A percentile compares a stretch with the other conserved stretches of the same genome.
Evolutionary conservation across 1,140 invertebrate species (phyloP).

Genomic region (Potamilus streckersoni): DNA sequence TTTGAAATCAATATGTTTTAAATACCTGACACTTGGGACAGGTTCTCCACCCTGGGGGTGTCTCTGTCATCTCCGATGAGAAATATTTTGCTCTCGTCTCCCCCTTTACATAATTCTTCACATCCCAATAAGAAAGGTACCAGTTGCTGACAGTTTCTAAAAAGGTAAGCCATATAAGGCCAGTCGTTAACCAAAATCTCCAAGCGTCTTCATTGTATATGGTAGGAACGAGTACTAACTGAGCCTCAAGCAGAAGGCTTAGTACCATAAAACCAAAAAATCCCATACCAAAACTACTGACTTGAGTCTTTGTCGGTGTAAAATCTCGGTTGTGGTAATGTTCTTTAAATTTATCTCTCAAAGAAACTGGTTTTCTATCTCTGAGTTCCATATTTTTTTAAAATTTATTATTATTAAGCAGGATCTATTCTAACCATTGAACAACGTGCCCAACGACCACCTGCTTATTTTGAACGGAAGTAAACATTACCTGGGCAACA

Average conservation of each 20-base stretch:
- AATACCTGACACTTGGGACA: constrained; percentile 1
- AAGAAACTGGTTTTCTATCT: constrained; percentile 17
- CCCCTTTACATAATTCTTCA: constrained; percentile 20
- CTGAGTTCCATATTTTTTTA: constrained; percentile 16
- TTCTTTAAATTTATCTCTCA: constrained; percentile 22
- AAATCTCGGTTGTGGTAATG: constrained; percentile 30
- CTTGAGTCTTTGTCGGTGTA: constrained; percentile 19
- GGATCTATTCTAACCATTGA: no score
- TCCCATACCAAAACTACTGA: constrained; percentile 9
- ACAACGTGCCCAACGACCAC: neutral
- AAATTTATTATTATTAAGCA: neutral
- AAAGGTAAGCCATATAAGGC: constrained; percentile 4
- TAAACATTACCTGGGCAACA: constrained; percentile 25
- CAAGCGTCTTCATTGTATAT: constrained; percentile 1
- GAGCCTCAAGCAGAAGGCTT: constrained; percentile 6
- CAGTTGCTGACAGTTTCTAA: constrained; percentile 18
- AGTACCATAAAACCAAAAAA: constrained; percentile 17
- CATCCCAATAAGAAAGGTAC: constrained; percentile 26
- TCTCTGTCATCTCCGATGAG: constrained; percentile 12
- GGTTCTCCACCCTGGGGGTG: constrained; percentile 18
- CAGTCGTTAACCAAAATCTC: constrained; percentile 5
- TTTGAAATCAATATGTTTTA: no score
- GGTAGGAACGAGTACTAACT: constrained; percentile 13
- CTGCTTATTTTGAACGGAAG: constrained; percentile 19
- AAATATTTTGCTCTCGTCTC: constrained; percentile 19